Base-by-base conservation (phyloP, 2,797 vertebrate species). In the Crotalus adamanteus region DNA sequence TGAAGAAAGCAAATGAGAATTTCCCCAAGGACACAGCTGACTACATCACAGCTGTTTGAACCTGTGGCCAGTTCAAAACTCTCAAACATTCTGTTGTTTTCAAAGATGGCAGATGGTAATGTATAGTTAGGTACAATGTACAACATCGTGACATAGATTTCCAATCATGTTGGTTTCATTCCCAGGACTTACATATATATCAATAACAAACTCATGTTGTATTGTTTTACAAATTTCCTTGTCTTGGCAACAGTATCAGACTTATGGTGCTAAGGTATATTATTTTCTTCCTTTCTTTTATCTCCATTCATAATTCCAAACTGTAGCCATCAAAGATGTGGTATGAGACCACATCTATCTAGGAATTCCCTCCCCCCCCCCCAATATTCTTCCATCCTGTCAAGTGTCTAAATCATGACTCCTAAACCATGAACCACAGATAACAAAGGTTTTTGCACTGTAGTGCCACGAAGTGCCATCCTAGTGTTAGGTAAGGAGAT, bases 1-100 rank as follows among this genome's bases (percentile, higher is more conserved):
- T 11, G 89, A 53, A 95, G 87, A 63, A 87, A 89, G 92, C 92
- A 92, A 63, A 90, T 92, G 90, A 31, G 87, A 91, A 88, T 3
- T 65, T 88, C 28, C 31, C 31, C 0, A 0, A 28, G 63, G 63
- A 26, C 25, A n/a, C 88, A 4, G 12, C n/a, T 60, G 37, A n/a
- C 28, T 59, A 47, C 6, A 47, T n/a, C 92, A 47, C 51, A 91
- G 93, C 90, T 93, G 91, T 31, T 87, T 89, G 90, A 94, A 93
- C 28, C 87, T 83, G 0, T 0, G 28, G 42, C 86, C 83, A 78
- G 59, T 83, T 83, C 73, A 86, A 53, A 37, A 90, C n/a, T 53
- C 42, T 86, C 16, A 73, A 83, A 83, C 59, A 22, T 65, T 26
- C n/a, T 1, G 22, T 31, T 28, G 37, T 60, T n/a, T 53, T 61